These are phyloP conservation scores for Poeciliopsis occidentalis DNA, from an alignment of 2,113 vertebrate species.

Conservation along the genomic window DNA sequence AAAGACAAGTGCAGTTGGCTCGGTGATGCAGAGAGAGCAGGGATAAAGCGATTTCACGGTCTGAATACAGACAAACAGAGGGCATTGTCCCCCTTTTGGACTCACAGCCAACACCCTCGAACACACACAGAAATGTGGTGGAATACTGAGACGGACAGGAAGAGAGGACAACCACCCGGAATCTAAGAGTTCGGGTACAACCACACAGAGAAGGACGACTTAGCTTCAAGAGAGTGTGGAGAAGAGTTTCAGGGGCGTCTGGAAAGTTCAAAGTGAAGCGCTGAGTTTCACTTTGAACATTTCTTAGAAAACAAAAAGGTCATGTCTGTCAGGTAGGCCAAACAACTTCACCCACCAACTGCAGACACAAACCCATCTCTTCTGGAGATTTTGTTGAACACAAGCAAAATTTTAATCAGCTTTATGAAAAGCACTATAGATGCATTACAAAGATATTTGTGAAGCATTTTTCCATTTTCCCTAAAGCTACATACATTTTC, in stretches of 20 bases:
- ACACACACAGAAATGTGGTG: conserved; percentile 16
- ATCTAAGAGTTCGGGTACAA: conserved; percentile 22
- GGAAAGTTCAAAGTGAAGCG: neutral
- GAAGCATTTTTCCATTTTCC: no score
- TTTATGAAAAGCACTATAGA: no score
- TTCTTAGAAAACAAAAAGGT: conserved; percentile 8
- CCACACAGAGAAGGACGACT: conserved; percentile 19
- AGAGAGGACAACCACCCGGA: conserved; percentile 13
- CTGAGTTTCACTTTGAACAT: neutral
- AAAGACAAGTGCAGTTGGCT: conserved; percentile 48
- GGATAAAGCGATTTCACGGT: conserved; percentile 82
- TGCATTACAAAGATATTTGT: no score
- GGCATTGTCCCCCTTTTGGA: conserved; percentile 67
- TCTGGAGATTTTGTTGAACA: conserved; percentile 21
- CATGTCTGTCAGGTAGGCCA: conserved; percentile 57
- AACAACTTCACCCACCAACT: conserved; percentile 72
- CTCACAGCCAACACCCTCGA: conserved; percentile 44
- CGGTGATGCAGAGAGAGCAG: conserved; percentile 68
- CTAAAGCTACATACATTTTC: no score
- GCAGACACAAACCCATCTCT: conserved; percentile 61
- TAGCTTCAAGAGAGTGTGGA: neutral
- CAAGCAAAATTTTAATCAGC: no score
- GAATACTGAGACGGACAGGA: conserved; percentile 41
- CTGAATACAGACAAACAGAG: conserved; percentile 79
- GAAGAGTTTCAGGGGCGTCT: neutral